These are phyloP conservation scores for Bubalus kerabau DNA, from an alignment of 2,113 vertebrate genomes.

Conservation along the genomic window DNA sequence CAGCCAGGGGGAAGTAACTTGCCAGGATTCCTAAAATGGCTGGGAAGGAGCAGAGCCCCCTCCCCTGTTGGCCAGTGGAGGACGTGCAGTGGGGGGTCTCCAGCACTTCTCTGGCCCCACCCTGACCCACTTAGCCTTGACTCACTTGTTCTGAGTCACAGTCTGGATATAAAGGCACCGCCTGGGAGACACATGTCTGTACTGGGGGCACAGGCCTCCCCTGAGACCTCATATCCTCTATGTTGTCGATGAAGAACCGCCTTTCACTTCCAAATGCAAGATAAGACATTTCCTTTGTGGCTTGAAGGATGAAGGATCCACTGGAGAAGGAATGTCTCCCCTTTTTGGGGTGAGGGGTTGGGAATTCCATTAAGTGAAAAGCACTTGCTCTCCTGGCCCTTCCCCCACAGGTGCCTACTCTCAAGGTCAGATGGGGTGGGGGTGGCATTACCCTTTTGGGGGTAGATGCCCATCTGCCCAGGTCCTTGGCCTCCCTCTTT, in stretches of 20 bases:
- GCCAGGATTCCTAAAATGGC: not conserved
- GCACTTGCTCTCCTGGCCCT: not conserved
- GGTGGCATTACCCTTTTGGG: not conserved
- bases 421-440: not conserved
- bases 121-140: constrained; percentile 27
- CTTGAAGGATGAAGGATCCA: not conserved
- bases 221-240: not conserved
- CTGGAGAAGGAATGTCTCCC: not conserved
- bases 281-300: constrained; percentile 5
- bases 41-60: not conserved
- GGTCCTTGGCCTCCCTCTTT: not conserved
- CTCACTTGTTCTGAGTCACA: constrained; percentile 51
- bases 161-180: constrained; percentile 14
- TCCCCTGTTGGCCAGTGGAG: not conserved
- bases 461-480: not conserved
- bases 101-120: not conserved
- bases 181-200: not conserved
- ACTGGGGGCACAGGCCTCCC: not conserved
- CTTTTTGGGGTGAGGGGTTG: not conserved
- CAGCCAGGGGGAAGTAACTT: not conserved
- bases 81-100: not conserved
- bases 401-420: not conserved
- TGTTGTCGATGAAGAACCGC: not conserved
- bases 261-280: not conserved
- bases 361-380: not conserved